Evolutionary conservation across 2,888 invertebrate species (phyloP).

Genomic region (Blastobasis adustella): DNA sequence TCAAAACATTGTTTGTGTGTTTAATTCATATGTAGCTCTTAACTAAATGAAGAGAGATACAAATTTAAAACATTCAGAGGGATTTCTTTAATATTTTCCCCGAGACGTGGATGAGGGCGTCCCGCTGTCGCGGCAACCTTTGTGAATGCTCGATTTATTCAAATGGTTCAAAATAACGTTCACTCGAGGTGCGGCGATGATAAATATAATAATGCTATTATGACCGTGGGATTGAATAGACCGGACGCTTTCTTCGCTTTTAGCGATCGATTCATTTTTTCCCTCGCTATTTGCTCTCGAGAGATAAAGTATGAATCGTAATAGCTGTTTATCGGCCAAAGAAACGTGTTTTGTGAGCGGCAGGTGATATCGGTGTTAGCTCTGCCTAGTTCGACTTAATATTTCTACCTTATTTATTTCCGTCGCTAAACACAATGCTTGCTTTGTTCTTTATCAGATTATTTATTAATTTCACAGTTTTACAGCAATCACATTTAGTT

Average conservation of each 20-base stretch:
- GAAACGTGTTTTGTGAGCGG: no score
- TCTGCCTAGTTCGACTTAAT: no score
- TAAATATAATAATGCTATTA: conserved; percentile 1
- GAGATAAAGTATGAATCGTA: no score
- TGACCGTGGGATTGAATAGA: neutral
- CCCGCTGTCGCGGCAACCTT: conserved; percentile 2
- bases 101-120: neutral
- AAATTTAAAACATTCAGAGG: neutral
- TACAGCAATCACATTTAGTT: no score
- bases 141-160: conserved; percentile 6
- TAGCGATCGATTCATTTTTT: neutral
- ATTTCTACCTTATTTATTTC: no score
- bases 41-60: neutral
- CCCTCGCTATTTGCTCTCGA: neutral
- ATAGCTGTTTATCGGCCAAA: no score
- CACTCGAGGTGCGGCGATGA: neutral
- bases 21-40: neutral
- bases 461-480: no score
- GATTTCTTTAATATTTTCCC: conserved; percentile 4
- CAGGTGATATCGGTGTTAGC: no score
- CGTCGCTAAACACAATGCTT: no score
- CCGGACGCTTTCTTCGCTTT: neutral
- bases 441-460: no score
- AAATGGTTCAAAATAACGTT: conserved; percentile 1
- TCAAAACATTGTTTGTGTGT: no score